phyloP scores from a whole-genome alignment of 2,888 invertebrate species.

The Thumatha senex region DNA sequence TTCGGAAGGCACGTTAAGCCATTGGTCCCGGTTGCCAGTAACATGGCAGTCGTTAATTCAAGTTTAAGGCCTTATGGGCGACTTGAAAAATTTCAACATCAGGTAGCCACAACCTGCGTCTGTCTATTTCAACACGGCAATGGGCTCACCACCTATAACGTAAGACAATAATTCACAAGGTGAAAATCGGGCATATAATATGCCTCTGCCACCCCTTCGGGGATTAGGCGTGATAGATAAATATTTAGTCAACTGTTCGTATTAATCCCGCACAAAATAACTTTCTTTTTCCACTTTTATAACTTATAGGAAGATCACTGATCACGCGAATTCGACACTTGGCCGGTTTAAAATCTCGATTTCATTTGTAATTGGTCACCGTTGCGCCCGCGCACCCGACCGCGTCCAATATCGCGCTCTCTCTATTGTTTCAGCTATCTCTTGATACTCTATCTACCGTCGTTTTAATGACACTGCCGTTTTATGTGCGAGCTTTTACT shows the following conservation, averaged over 20 bases:
- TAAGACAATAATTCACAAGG: no score
- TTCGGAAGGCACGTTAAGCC: no score
- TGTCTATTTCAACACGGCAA: no score
- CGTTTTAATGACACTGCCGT: constrained; percentile 43
- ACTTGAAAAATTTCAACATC: no score
- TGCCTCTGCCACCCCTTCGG: no score
- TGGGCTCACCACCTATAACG: no score
- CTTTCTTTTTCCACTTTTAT: constrained; percentile 10
- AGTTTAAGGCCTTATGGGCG: no score
- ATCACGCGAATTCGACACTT: constrained; percentile 36
- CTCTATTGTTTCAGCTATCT: constrained; percentile 70
- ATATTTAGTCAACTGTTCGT: neutral
- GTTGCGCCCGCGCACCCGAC: constrained; percentile 42
- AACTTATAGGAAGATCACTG: constrained; percentile 3
- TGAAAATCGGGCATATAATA: no score
- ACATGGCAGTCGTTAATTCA: no score
- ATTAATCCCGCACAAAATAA: neutral
- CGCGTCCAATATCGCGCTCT: constrained; percentile 50
- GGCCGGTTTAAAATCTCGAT: constrained; percentile 47
- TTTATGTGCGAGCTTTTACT: constrained; percentile 57
- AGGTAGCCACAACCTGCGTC: no score
- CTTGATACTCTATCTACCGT: constrained; percentile 53
- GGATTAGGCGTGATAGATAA: no score
- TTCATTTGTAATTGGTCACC: constrained; percentile 64
- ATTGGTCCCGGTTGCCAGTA: no score